Conservation (phyloP, 1,140 invertebrate genomes). For the Bradysia coprophila region DNA sequence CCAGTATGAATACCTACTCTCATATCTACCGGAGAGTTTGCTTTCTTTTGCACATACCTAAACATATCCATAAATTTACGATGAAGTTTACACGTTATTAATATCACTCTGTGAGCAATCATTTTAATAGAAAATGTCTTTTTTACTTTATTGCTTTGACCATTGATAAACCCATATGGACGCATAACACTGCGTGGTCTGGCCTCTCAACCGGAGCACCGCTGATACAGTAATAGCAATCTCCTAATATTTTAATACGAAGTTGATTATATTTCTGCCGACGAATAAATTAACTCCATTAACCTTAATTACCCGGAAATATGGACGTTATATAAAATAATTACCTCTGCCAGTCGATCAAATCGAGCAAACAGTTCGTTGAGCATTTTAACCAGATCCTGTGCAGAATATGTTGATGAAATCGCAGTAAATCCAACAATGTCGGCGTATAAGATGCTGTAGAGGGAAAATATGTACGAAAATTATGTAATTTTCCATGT, state of each 20-base stretch:
- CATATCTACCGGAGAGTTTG: slow-evolving; percentile 94
- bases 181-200: slow-evolving; percentile 84
- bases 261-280: slow-evolving; percentile 80
- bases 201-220: slow-evolving; percentile 71
- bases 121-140: too few species aligned
- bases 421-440: slow-evolving; percentile 90
- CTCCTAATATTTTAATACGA: slow-evolving; percentile 86
- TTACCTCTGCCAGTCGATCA: slow-evolving; percentile 75
- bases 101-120: too few species aligned
- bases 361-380: slow-evolving; percentile 89
- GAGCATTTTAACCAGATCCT: slow-evolving; percentile 82
- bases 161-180: slow-evolving; percentile 92
- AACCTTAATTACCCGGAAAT: too few species aligned
- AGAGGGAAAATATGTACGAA: too few species aligned
- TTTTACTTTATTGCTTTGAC: slow-evolving; percentile 90
- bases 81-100: slow-evolving; percentile 4
- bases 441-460: slow-evolving; percentile 75
- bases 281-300: slow-evolving; percentile 9
- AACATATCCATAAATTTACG: too few species aligned
- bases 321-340: slow-evolving; percentile 5
- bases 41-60: slow-evolving; percentile 87
- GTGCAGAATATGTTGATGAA: slow-evolving; percentile 84
- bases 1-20: slow-evolving; percentile 94
- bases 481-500: too few species aligned
- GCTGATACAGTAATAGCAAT: slow-evolving; percentile 93